Evolutionary conservation across 1,140 invertebrate species (phyloP).

Genomic region (Bombus waltoni): DNA sequence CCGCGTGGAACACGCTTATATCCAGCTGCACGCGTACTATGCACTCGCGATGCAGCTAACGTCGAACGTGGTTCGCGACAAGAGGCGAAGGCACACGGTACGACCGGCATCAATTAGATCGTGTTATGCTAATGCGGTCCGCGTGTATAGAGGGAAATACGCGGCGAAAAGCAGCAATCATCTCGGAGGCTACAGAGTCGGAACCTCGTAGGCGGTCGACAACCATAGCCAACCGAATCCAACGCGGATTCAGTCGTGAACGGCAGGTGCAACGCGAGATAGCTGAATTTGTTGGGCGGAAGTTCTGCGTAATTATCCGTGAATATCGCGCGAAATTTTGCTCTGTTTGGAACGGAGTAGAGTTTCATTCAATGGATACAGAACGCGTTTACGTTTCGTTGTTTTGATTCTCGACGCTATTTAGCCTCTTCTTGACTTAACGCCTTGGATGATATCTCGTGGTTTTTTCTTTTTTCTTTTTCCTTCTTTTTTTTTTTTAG

Average conservation of each 20-base stretch:
- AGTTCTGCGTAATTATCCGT: conserved; percentile 30
- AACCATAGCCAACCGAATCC: conserved; percentile 47
- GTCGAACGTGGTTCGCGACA: background rate
- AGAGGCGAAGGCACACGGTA: conserved; percentile 42
- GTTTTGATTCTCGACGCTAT: background rate
- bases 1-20: background rate
- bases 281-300: conserved; percentile 48
- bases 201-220: conserved; percentile 62
- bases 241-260: conserved; percentile 25
- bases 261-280: conserved; percentile 53
- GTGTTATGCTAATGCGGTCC: conserved; percentile 73
- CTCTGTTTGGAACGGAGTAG: background rate
- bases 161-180: conserved; percentile 59
- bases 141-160: conserved; percentile 33
- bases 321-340: background rate
- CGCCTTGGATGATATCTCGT: too few species aligned
- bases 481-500: background rate
- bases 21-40: background rate
- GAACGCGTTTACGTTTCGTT: too few species aligned
- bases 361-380: background rate
- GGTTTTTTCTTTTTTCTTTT: background rate
- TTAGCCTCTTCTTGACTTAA: background rate
- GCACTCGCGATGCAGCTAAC: background rate
- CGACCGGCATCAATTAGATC: conserved; percentile 73
- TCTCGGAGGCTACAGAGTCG: conserved; percentile 49